Percentiles rank a stretch among this genome's conserved stretches.
Conservation (phyloP, 2,113 vertebrate genomes). For the Atrichornis clamosus region DNA sequence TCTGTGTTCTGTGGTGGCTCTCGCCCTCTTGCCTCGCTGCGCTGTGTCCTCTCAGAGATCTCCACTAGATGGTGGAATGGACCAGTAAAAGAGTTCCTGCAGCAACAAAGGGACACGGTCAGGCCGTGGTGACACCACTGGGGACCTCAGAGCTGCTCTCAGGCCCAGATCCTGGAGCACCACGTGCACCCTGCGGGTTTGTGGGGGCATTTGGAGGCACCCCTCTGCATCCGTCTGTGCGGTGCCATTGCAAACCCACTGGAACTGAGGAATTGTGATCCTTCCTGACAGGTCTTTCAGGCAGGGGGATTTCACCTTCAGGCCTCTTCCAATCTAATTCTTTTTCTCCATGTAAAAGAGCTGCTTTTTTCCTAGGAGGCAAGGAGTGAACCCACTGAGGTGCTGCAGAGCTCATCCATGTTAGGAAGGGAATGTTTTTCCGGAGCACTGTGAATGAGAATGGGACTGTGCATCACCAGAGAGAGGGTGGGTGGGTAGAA, state of each 20-base stretch:
- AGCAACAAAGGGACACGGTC: background rate
- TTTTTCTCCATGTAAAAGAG: background rate
- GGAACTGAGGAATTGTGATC: background rate
- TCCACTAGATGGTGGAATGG: conserved; percentile 37
- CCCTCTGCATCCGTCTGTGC: background rate
- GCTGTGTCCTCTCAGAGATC: background rate
- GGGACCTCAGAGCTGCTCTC: background rate
- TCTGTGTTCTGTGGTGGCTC: background rate
- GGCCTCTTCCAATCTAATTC: background rate
- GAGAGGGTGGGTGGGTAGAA: rapidly evolving
- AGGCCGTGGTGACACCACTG: background rate
- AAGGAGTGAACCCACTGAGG: background rate
- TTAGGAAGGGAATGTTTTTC: background rate
- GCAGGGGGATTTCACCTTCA: background rate
- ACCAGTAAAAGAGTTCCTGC: background rate
- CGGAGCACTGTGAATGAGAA: background rate
- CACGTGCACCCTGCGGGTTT: rapidly evolving
- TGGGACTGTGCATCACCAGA: background rate
- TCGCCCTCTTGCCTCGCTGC: background rate
- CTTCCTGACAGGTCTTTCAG: background rate
- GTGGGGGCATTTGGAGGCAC: background rate
- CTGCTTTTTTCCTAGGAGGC: background rate
- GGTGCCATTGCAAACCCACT: rapidly evolving
- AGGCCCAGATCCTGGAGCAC: background rate
- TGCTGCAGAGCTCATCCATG: background rate